Evolutionary conservation across 2,113 vertebrate genomes (phyloP).

Genomic region (Edolisoma coerulescens): DNA sequence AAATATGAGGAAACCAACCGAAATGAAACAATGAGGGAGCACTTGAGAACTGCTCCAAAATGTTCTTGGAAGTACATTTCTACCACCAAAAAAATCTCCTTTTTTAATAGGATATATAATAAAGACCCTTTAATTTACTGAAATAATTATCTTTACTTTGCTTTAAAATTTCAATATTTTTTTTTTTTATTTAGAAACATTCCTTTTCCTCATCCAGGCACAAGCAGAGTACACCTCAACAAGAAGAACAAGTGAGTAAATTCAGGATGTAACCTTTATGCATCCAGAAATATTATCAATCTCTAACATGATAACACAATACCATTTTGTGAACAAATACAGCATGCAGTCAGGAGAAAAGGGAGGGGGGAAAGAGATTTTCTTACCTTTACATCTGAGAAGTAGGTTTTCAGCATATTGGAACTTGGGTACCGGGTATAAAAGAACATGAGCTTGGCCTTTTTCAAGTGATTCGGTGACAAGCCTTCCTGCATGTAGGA

Average conservation of each 20-base stretch:
- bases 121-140: background rate
- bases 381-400: slow-evolving; percentile 98
- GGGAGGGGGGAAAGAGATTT: background rate
- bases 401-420: slow-evolving; percentile 99
- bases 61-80: slow-evolving; percentile 55
- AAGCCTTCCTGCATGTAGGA: slow-evolving; percentile 93
- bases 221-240: background rate
- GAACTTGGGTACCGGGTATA: slow-evolving; percentile 98
- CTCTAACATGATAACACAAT: background rate
- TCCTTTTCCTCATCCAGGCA: background rate
- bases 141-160: background rate
- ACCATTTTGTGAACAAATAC: background rate
- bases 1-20: slow-evolving; percentile 69
- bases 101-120: background rate
- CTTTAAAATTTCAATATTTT: background rate
- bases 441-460: slow-evolving; percentile 99
- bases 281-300: background rate
- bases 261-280: background rate
- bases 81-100: slow-evolving; percentile 26
- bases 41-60: slow-evolving; percentile 60
- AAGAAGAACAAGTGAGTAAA: background rate
- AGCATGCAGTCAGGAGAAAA: background rate
- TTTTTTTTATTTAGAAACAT: background rate
- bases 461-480: slow-evolving; percentile 99
- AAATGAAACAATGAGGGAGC: slow-evolving; percentile 74